phyloP scores from a whole-genome alignment of 2,888 invertebrate genomes.

The Hesperia comma region DNA sequence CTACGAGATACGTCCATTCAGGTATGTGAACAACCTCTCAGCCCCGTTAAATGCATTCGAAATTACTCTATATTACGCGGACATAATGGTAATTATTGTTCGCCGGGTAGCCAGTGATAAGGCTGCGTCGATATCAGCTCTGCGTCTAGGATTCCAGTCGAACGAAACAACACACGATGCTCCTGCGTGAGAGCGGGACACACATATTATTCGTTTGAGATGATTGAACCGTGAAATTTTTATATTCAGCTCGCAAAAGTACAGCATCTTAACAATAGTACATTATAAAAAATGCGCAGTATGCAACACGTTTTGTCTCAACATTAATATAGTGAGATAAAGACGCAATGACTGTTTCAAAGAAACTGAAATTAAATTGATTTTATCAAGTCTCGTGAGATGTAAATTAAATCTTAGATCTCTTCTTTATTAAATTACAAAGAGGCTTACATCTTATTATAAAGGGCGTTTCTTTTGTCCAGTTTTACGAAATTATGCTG shows the following conservation, averaged over 20 bases:
- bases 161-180: constrained; percentile 54
- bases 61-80: constrained; percentile 55
- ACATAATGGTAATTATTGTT: constrained; percentile 57
- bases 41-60: constrained; percentile 53
- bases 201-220: constrained; percentile 65
- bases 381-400: constrained; percentile 32
- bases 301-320: constrained; percentile 45
- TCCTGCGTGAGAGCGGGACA: constrained; percentile 52
- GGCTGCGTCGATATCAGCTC: constrained; percentile 81
- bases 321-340: constrained; percentile 42
- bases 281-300: constrained; percentile 38
- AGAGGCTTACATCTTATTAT: constrained; percentile 27
- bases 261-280: constrained; percentile 68
- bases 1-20: constrained; percentile 80
- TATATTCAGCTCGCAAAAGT: constrained; percentile 76
- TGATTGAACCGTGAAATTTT: constrained; percentile 80
- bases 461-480: constrained; percentile 11
- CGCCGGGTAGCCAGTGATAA: constrained; percentile 63
- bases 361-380: constrained; percentile 43
- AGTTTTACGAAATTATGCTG: not conserved
- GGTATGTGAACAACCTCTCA: constrained; percentile 76
- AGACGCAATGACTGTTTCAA: constrained; percentile 47
- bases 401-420: constrained; percentile 10
- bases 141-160: constrained; percentile 76
- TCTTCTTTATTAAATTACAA: constrained; percentile 32